These are phyloP conservation scores for Cinara cedri DNA, from an alignment of 2,888 invertebrate species.

Conservation along the genomic window DNA sequence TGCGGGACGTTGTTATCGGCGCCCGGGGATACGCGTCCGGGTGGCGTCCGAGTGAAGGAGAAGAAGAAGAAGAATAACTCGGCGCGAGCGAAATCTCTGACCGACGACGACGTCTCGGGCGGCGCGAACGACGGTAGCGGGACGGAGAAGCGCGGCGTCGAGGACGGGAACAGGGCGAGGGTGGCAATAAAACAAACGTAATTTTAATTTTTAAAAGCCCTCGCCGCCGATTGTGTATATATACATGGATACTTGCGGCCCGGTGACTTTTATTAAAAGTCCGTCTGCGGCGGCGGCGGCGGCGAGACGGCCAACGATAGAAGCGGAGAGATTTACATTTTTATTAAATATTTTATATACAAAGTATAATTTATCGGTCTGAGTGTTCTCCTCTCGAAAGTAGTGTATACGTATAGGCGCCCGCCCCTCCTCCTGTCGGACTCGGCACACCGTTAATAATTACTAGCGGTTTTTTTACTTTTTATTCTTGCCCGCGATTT, in stretches of 20 bases:
- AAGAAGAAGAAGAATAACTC: no score
- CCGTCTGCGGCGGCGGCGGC: slow-evolving; percentile 41
- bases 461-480: slow-evolving; percentile 25
- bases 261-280: slow-evolving; percentile 56
- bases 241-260: slow-evolving; percentile 29
- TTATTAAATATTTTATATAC: slow-evolving; percentile 57
- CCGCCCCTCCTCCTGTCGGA: not conserved
- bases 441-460: slow-evolving; percentile 50
- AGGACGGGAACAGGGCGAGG: slow-evolving; percentile 57
- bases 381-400: slow-evolving; percentile 46
- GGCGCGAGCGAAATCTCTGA: not conserved
- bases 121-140: slow-evolving; percentile 51
- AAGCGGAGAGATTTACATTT: slow-evolving; percentile 55
- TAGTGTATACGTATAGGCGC: not conserved
- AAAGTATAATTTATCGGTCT: slow-evolving; percentile 56
- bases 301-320: slow-evolving; percentile 20
- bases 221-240: not conserved
- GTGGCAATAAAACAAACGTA: slow-evolving; percentile 57
- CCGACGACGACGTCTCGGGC: slow-evolving; percentile 26
- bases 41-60: slow-evolving; percentile 17
- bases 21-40: slow-evolving; percentile 46
- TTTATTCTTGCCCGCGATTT: slow-evolving; percentile 18
- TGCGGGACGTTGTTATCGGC: slow-evolving; percentile 29
- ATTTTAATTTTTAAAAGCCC: slow-evolving; percentile 57
- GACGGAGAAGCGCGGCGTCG: slow-evolving; percentile 9